These are phyloP conservation scores for Anser brachyrhynchus DNA, from an alignment of 2,113 vertebrate species.

Conservation along the genomic window DNA sequence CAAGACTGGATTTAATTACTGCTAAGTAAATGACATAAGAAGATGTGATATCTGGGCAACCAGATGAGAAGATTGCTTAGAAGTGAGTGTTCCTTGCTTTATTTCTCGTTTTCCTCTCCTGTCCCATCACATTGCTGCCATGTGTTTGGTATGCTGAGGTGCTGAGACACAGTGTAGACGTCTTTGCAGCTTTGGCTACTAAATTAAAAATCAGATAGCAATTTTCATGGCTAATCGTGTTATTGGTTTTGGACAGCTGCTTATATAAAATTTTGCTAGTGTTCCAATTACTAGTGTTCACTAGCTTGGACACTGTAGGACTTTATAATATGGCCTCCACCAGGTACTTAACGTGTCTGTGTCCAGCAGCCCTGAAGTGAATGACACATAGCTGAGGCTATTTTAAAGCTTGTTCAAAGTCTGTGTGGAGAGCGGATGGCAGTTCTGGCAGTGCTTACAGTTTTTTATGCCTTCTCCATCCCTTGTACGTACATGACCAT, in stretches of 20 bases:
- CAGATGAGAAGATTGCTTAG: neutral
- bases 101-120: neutral
- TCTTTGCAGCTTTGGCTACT: neutral
- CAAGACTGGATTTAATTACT: neutral
- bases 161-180: neutral
- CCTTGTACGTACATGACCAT: neutral
- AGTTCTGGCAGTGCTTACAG: neutral
- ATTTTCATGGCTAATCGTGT: neutral
- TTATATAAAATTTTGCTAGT: neutral
- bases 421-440: neutral
- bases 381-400: neutral
- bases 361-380: neutral
- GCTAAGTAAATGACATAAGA: neutral
- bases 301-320: neutral
- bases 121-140: neutral
- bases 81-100: neutral
- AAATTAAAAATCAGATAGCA: neutral
- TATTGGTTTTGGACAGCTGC: neutral
- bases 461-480: neutral
- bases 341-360: neutral
- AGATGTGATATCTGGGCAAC: neutral
- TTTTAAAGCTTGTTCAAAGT: neutral
- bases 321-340: neutral
- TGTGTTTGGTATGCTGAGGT: neutral
- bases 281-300: neutral